Conservation (phyloP, 2,888 invertebrate genomes). For the Pachycephus smyrnensis region DNA sequence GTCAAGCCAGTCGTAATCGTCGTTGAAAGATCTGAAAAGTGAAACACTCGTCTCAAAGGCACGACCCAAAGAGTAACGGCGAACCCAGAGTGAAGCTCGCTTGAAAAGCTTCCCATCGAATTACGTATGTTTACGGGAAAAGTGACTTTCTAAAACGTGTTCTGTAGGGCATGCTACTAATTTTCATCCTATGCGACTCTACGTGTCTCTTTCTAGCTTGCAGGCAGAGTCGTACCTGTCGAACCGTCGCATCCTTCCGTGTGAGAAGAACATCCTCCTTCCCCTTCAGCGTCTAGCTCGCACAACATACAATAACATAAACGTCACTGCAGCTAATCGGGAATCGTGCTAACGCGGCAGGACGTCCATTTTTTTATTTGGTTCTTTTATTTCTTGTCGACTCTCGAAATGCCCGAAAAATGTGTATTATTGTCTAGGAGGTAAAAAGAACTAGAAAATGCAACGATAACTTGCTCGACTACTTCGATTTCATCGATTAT, state of each 20-base stretch:
- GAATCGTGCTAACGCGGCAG: conserved; percentile 3
- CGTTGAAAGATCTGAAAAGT: background rate
- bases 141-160: conserved; percentile 16
- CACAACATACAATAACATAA: conserved; percentile 66
- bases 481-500: background rate
- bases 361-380: background rate
- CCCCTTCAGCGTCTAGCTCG: conserved; percentile 80
- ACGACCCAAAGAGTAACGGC: no score
- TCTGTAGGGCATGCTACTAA: conserved; percentile 53
- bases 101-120: background rate
- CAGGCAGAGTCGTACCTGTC: conserved; percentile 77
- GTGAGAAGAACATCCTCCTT: conserved; percentile 91
- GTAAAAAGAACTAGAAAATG: background rate
- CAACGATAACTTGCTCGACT: background rate
- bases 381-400: background rate
- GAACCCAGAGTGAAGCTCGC: background rate
- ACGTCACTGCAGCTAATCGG: conserved; percentile 44
- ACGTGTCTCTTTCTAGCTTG: conserved; percentile 53
- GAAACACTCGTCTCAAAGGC: no score
- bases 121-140: background rate
- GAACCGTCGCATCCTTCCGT: conserved; percentile 94
- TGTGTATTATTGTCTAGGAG: background rate
- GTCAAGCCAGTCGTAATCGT: background rate
- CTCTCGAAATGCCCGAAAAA: background rate
- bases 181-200: conserved; percentile 53